Percentiles rank a stretch among this genome's conserved stretches.
Conservation (phyloP, 2,797 vertebrate genomes). For the Ceryle rudis region DNA sequence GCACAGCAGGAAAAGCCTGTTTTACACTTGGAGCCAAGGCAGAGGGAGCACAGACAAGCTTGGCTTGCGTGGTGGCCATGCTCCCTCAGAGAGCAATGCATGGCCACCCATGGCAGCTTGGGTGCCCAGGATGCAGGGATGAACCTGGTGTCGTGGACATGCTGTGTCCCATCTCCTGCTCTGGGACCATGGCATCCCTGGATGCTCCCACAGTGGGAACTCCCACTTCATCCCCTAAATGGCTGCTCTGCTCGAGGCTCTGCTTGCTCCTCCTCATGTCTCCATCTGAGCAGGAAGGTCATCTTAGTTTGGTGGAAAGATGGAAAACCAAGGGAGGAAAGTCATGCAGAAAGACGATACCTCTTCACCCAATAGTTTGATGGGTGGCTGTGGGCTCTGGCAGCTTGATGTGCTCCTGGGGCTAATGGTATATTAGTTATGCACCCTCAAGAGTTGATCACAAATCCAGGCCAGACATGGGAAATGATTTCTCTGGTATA, state of each 20-base stretch:
- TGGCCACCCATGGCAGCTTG: accelerated
- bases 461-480: neutral
- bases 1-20: conserved; percentile 20
- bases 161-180: neutral
- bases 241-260: neutral
- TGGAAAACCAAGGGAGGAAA: neutral
- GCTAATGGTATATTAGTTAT: neutral
- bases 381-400: neutral
- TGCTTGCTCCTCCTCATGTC: neutral
- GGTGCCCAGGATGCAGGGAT: neutral
- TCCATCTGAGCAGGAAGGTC: neutral
- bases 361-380: neutral
- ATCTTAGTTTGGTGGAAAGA: neutral
- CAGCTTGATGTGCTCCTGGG: accelerated
- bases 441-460: neutral
- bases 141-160: accelerated
- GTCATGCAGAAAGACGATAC: neutral
- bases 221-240: neutral
- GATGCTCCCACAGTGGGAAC: accelerated
- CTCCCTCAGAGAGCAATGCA: neutral
- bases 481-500: neutral
- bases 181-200: accelerated
- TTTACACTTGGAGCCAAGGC: neutral
- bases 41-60: neutral
- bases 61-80: neutral